These are phyloP conservation scores for Callaeas wilsoni DNA, from an alignment of 2,113 vertebrate genomes.

Conservation along the genomic window DNA sequence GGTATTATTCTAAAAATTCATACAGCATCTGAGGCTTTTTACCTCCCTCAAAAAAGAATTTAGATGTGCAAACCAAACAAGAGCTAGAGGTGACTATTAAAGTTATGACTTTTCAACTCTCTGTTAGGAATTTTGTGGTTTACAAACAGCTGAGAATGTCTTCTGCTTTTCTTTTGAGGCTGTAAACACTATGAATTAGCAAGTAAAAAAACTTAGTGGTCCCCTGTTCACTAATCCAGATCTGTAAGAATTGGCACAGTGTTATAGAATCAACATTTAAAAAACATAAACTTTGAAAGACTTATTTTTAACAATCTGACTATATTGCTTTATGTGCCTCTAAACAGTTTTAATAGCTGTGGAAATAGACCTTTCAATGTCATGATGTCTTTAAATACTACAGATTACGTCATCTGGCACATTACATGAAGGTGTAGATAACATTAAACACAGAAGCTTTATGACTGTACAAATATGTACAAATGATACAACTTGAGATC, in stretches of 20 bases:
- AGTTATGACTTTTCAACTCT: neutral
- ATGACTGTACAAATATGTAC: conserved; percentile 25
- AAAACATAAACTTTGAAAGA: conserved; percentile 21
- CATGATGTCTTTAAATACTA: neutral
- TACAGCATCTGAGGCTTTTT: neutral
- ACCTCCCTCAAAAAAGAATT: neutral
- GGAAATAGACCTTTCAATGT: conserved; percentile 39
- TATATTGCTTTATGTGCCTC: conserved; percentile 43
- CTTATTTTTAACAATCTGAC: neutral
- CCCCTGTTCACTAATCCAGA: neutral
- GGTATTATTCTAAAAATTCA: neutral
- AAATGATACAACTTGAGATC: conserved; percentile 28
- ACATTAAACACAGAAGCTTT: neutral
- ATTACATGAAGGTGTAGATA: neutral
- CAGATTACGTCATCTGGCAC: neutral
- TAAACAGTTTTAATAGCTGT: conserved; percentile 32
- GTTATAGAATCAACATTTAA: neutral
- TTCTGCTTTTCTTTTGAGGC: neutral
- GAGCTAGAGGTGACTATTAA: neutral
- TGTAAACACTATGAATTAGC: neutral
- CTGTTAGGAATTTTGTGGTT: neutral
- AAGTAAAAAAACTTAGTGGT: neutral
- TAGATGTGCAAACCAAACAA: neutral
- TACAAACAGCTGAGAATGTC: neutral
- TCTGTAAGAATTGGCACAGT: neutral